Evolutionary conservation across 2,113 vertebrate genomes (phyloP), one percentile per base, ranked within the genome.

Genomic region (Oxyura jamaicensis): DNA sequence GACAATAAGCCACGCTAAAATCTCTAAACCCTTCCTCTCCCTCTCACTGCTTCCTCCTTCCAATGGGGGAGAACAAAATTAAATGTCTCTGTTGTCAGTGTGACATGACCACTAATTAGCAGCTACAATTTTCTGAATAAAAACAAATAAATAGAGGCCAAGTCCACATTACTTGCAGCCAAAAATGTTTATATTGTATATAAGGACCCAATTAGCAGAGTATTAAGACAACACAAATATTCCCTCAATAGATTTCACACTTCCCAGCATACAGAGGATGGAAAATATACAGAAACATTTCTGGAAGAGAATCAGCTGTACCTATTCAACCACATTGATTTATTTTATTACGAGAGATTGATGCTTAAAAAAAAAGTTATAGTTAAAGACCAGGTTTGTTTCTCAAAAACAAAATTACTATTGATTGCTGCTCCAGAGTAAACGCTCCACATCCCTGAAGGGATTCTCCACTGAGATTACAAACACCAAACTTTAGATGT

Each of bases 111-210:
- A 7, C 36, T 95, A 97, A 98, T 97, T 97, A 97, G 94, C 67
- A 97, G 85, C 95, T 93, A 95, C 94, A 93, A 95, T 96, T 97
- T 92, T 97, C 88, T 81, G 89, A 88, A 95, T 94, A 94, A 95
- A 97, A 63, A 69, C 39, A 97, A 97, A 96, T 53, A 97, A 98
- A 97, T 92, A 94, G 91, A 91, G 91, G 95, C 83, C 78, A 90
- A 97, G 78, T 91, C 76, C 91, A 73, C 72, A 63, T 11, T 85
- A 94, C 56, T 87, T 80, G 78, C 85, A 92, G 95, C 60, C 78
- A 83, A 63, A 97, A 93, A 89, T 59, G 28, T 65, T 81, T 88
- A 62, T 26, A 7, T 26, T 83, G 19, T 44, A 95, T 91, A 36
- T 65, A 72, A 76, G 83, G 85, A 59, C 23, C 62, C 76, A 97